Evolutionary conservation across 1,140 invertebrate genomes (phyloP).

Genomic region (Heliconius nattereri): DNA sequence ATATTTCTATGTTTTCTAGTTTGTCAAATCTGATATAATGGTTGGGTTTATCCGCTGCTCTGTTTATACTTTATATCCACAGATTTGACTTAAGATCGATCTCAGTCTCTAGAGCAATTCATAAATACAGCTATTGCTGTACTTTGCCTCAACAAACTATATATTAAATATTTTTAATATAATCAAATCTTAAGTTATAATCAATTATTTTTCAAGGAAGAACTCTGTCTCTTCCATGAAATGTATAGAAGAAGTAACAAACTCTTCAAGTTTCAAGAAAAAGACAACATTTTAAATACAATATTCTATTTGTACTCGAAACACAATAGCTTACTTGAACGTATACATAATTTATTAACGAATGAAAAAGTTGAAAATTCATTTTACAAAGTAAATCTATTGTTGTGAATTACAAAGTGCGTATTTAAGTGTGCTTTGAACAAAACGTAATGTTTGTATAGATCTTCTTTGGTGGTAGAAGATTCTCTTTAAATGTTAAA

Average conservation of each 20-base stretch:
- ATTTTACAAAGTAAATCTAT: neutral
- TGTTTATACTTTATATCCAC: no score
- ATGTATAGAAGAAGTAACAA: neutral
- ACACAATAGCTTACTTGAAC: neutral
- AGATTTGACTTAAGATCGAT: no score
- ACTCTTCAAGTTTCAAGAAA: neutral
- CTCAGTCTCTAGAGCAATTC: no score
- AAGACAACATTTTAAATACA: constrained; percentile 3
- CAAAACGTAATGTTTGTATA: neutral
- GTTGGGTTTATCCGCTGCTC: no score
- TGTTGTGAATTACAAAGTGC: constrained; percentile 9
- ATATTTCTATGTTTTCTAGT: no score
- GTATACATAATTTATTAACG: constrained; percentile 9
- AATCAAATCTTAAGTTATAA: neutral
- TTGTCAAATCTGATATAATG: no score
- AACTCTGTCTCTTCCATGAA: neutral
- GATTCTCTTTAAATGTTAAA: neutral
- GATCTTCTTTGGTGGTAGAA: neutral
- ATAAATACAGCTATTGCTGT: no score
- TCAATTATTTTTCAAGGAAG: neutral
- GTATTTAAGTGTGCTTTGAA: constrained; percentile 1
- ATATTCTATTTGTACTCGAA: neutral
- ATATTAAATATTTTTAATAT: neutral
- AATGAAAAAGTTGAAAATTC: constrained; percentile 11
- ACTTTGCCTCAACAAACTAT: no score